Percentiles rank a stretch among this genome's conserved stretches.
phyloP scores from a whole-genome alignment of 1,140 invertebrate species.

The Drosophila oshimai region DNA sequence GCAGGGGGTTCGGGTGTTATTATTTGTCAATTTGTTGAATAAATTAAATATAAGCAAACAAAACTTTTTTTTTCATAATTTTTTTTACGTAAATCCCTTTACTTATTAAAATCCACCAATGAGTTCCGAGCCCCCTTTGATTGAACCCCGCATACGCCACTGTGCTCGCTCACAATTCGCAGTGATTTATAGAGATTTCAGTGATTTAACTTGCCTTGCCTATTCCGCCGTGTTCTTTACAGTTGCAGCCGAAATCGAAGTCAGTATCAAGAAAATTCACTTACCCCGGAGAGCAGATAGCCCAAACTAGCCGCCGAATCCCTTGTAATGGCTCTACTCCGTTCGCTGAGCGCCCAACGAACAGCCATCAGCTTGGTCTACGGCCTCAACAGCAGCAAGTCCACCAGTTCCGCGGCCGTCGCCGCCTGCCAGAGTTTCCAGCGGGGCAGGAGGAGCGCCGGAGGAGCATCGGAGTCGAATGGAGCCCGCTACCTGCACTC shows the following conservation, averaged over 20 bases:
- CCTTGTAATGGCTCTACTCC: constrained; percentile 82
- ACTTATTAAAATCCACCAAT: no score
- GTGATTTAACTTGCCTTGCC: not conserved
- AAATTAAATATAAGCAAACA: no score
- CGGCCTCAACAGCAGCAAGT: constrained; percentile 42
- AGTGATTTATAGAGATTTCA: not conserved
- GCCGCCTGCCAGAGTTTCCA: constrained; percentile 18
- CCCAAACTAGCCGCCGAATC: not conserved
- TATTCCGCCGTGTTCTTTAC: no score
- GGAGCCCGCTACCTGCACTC: constrained; percentile 19
- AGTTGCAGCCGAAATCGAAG: not conserved
- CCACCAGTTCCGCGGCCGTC: constrained; percentile 16
- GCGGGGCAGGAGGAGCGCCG: constrained; percentile 14
- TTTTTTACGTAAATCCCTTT: no score
- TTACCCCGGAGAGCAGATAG: constrained; percentile 6
- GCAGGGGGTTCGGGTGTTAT: no score
- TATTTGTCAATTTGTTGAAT: no score
- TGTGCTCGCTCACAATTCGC: not conserved
- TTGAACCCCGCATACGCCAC: not conserved
- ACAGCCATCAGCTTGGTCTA: constrained; percentile 71
- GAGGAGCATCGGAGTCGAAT: not conserved
- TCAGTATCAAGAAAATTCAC: not conserved
- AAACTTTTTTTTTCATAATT: no score
- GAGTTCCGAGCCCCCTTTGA: no score
- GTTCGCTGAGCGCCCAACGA: constrained; percentile 75